Conservation (phyloP, 2,113 vertebrate genomes). For the Gymnorhina tibicen region DNA sequence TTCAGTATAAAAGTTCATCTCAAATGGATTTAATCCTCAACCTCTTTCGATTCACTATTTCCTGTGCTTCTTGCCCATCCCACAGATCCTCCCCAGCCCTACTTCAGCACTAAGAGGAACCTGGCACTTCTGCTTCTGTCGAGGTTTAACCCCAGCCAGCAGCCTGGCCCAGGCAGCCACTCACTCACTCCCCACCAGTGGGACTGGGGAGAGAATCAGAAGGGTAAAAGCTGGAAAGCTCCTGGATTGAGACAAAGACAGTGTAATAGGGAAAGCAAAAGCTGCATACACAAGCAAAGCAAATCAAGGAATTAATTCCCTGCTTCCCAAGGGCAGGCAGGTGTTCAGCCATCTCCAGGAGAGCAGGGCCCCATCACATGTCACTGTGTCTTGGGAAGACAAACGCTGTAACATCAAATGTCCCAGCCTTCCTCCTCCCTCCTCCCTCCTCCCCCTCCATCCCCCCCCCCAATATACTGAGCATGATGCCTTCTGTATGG, state of each 20-base stretch:
- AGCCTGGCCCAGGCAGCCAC: background rate
- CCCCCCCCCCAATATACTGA: background rate
- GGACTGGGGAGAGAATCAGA: background rate
- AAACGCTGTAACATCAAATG: background rate
- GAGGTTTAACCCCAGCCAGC: background rate
- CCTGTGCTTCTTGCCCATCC: background rate
- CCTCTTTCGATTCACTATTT: background rate
- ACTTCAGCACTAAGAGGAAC: background rate
- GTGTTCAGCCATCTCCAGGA: background rate
- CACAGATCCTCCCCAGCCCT: background rate
- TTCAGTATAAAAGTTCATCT: background rate
- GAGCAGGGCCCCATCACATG: fast-evolving
- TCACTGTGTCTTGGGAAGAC: background rate
- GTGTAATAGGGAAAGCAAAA: background rate
- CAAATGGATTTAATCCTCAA: background rate
- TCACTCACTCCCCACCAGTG: background rate
- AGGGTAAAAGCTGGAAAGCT: background rate
- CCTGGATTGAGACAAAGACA: background rate
- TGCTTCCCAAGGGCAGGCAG: background rate
- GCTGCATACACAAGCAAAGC: background rate
- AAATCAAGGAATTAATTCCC: background rate
- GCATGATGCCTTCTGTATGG: background rate
- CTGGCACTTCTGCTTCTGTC: background rate
- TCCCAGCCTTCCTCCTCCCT: background rate
- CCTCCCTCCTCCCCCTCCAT: too few species aligned